Percentiles rank a stretch among this genome's conserved stretches.
These are phyloP conservation scores for Andrena chrysosceles DNA, from an alignment of 2,888 invertebrate species.

Conservation along the genomic window DNA sequence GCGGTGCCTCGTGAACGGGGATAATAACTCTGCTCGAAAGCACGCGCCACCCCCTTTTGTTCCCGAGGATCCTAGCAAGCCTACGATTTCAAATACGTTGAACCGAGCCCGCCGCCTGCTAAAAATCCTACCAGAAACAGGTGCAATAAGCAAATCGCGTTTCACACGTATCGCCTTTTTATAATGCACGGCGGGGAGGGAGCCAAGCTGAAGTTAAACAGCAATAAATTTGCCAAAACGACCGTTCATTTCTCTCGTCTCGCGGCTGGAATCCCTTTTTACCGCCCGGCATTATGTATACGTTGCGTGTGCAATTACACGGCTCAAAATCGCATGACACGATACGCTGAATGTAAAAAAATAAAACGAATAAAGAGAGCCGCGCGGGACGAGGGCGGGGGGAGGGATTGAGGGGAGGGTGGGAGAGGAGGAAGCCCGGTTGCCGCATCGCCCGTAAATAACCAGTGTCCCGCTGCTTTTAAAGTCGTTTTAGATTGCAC, in stretches of 20 bases:
- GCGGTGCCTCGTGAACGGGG: constrained; percentile 66
- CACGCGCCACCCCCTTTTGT: neutral
- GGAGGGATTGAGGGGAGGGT: too few species aligned
- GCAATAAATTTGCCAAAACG: constrained; percentile 16
- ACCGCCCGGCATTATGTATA: constrained; percentile 28
- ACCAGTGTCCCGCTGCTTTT: constrained; percentile 46
- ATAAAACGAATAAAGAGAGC: neutral
- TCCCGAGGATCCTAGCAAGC: too few species aligned
- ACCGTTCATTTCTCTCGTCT: constrained; percentile 28
- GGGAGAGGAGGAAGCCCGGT: constrained; percentile 2
- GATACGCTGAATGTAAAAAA: constrained; percentile 36
- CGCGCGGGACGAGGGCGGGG: too few species aligned
- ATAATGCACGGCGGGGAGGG: neutral
- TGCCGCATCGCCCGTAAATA: constrained; percentile 47
- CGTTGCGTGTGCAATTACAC: constrained; percentile 52
- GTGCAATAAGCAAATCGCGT: too few species aligned
- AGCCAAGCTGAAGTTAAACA: constrained; percentile 23
- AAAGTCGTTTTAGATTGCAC: constrained; percentile 62
- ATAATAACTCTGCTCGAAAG: constrained; percentile 61
- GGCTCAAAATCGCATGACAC: constrained; percentile 51
- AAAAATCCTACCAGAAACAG: too few species aligned
- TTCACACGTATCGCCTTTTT: neutral
- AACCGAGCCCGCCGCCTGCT: too few species aligned
- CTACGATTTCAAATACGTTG: too few species aligned
- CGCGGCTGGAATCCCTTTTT: constrained; percentile 23